Base-by-base conservation (phyloP, 2,113 vertebrate genomes). In the Cygnus buccinator region DNA sequence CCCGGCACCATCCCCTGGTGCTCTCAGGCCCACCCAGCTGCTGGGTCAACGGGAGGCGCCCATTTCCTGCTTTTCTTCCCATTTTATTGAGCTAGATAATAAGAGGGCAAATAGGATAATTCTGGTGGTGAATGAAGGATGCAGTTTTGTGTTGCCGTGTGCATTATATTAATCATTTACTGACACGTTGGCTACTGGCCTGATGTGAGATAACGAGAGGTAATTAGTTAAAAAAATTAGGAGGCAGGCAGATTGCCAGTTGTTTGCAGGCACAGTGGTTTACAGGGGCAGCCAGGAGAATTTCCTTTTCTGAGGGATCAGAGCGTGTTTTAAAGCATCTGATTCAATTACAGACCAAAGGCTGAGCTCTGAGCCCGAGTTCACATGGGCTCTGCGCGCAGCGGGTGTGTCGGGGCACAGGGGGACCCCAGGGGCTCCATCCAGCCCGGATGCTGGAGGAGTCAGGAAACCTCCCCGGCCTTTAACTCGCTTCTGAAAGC, bases 181-280 rank as follows among this genome's bases (percentile, higher is more conserved):
- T 90, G 89, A 82, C 91, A 62, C 9, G 74, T 85, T 95, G 96
- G 72, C 94, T 93, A 46, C 85, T 41, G 81, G 92, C 95, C 93
- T 89, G 95, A 85, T 91, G 89, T 1, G n/a, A 89, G 92, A 74
- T 94, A 97, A 96, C 8, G 11, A 97, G 89, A 94, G 76, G 87
- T 90, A 96, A 97, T 96, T 97, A 97, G 82, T 89, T 95, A 82
- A 54, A 77, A 92, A 96, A 96, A 96, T 90, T 31, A 94, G 81
- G 77, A 89, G 73, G 67, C 94, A 89, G 94, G 95, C 84, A 89
- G 25, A 17, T 43, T 95, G 95, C 96, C 95, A 94, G 4, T 9
- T 88, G 93, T 80, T 95, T 91, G 46, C 39, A 70, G 87, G 83
- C 37, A 0, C 72, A 5, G 2, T 12, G 57, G 89, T 2, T 6